A percentile compares a stretch with the other conserved stretches of the same genome.
phyloP scores from a whole-genome alignment of 2,797 vertebrate species.

The Gymnothorax reevesii region DNA sequence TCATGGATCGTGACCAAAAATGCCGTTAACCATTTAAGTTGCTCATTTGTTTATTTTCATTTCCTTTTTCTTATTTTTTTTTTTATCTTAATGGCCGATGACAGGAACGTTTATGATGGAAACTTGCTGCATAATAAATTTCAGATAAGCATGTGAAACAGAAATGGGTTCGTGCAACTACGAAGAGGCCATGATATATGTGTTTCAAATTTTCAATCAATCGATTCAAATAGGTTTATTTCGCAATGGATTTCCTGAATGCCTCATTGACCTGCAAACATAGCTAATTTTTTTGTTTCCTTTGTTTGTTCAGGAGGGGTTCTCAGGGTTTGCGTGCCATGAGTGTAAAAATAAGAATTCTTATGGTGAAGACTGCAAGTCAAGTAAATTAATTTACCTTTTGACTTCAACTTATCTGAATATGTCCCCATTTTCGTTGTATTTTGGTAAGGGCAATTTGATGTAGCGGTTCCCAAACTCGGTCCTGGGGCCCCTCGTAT shows the following conservation, averaged over 20 bases:
- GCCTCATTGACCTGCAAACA: not conserved
- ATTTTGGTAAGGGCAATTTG: not conserved
- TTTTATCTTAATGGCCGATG: not conserved
- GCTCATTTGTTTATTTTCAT: not conserved
- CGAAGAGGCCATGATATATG: not conserved
- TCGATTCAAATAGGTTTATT: not conserved
- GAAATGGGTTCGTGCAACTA: not conserved
- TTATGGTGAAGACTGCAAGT: conserved; percentile 80
- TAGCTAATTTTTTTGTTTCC: not conserved
- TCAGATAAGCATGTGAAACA: not conserved
- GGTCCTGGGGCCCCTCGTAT: too few species aligned
- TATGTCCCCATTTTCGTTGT: not conserved
- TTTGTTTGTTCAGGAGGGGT: conserved; percentile 61
- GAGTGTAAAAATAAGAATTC: conserved; percentile 73
- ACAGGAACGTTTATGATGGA: not conserved
- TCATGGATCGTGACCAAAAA: not conserved
- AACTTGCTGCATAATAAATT: not conserved
- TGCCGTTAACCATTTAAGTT: not conserved
- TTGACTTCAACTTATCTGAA: not conserved
- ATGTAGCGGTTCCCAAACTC: not conserved
- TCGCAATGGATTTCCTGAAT: not conserved
- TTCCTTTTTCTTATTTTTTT: not conserved
- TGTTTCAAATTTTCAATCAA: not conserved
- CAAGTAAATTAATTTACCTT: conserved; percentile 69
- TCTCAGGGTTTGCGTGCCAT: conserved; percentile 83